Conservation (phyloP, 2,797 vertebrate species). For the Acanthopagrus latus region DNA sequence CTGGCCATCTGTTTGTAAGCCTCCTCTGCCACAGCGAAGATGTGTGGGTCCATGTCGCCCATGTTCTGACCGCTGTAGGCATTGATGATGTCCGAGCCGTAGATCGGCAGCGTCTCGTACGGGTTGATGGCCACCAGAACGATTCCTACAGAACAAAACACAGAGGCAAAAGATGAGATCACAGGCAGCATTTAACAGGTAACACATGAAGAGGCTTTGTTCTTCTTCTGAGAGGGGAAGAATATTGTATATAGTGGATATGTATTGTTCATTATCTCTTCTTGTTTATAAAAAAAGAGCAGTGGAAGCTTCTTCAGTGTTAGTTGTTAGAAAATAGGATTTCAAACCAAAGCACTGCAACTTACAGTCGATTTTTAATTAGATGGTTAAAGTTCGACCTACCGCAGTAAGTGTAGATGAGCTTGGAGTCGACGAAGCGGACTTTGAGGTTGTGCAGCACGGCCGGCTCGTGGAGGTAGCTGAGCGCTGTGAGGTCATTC, state of each 20-base stretch:
- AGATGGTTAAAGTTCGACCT: slow-evolving; percentile 30
- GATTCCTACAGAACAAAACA: slow-evolving; percentile 86
- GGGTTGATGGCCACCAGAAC: slow-evolving; percentile 99
- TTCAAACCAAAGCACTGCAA: neutral
- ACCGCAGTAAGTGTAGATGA: slow-evolving; percentile 99
- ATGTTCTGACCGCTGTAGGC: slow-evolving; percentile 99
- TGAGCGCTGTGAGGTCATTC: slow-evolving; percentile 98
- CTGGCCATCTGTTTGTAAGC: slow-evolving; percentile 99
- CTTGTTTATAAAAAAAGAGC: neutral
- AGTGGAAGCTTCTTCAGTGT: neutral
- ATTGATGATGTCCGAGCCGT: slow-evolving; percentile 97
- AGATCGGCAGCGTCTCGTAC: slow-evolving; percentile 96
- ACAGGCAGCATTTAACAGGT: neutral
- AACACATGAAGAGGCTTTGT: neutral
- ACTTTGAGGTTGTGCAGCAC: slow-evolving; percentile 98
- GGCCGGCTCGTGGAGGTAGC: slow-evolving; percentile 98
- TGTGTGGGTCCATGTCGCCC: slow-evolving; percentile 99
- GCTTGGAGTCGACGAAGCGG: slow-evolving; percentile 97
- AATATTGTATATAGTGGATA: too few relatives aligned
- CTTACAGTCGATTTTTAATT: neutral
- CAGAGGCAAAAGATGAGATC: neutral
- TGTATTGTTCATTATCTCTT: too few relatives aligned
- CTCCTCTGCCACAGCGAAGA: slow-evolving; percentile 98
- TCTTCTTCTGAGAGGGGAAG: too few relatives aligned
- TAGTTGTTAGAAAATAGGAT: neutral